Evolutionary conservation across 2,797 vertebrate species (phyloP).

Genomic region (Cyclopterus lumpus): DNA sequence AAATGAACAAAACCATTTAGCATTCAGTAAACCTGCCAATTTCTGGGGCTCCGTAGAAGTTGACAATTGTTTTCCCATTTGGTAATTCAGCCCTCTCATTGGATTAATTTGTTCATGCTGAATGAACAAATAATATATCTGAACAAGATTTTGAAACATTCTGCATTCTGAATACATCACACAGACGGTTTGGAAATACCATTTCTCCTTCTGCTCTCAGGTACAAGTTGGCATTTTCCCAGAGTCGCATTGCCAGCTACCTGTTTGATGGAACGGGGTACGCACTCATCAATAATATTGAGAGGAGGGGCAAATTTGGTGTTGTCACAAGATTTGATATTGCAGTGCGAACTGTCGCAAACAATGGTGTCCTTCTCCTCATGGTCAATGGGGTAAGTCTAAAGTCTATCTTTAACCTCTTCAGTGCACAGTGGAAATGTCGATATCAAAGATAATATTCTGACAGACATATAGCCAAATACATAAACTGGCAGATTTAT

Average conservation of each 20-base stretch:
- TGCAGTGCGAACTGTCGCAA: slow-evolving; percentile 91
- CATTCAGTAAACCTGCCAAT: neutral
- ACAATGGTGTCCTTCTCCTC: slow-evolving; percentile 90
- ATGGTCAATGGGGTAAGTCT: slow-evolving; percentile 93
- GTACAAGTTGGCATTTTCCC: slow-evolving; percentile 96
- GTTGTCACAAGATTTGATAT: slow-evolving; percentile 96
- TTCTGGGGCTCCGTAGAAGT: neutral
- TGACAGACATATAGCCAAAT: neutral
- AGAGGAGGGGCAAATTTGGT: slow-evolving; percentile 90
- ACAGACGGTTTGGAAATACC: neutral
- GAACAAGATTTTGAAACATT: neutral
- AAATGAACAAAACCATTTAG: neutral
- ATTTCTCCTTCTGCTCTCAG: slow-evolving; percentile 71
- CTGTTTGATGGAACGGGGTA: slow-evolving; percentile 96
- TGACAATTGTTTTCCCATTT: neutral
- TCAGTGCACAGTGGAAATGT: neutral
- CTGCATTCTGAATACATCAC: neutral
- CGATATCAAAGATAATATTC: neutral
- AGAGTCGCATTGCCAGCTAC: slow-evolving; percentile 93
- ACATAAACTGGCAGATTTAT: neutral
- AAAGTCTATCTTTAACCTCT: neutral
- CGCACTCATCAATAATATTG: slow-evolving; percentile 91
- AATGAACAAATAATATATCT: neutral
- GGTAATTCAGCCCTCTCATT: neutral
- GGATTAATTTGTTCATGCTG: neutral